Conservation (phyloP, 2,113 vertebrate genomes). For the Lipophrys pholis region DNA sequence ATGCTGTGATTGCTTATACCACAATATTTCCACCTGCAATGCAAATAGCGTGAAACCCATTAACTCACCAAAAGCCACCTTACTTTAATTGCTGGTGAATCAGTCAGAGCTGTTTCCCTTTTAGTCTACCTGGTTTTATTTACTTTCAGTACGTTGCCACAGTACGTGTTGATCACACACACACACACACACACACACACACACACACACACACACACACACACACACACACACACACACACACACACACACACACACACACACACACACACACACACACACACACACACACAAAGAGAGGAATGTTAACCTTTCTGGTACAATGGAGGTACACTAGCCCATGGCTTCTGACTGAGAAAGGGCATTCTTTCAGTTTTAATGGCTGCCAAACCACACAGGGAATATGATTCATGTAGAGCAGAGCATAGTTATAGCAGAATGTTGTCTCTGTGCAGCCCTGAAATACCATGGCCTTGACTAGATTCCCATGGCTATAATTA, state of each 20-base stretch:
- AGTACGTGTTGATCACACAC: conserved; percentile 53
- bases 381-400: conserved; percentile 76
- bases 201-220: not conserved
- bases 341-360: conserved; percentile 74
- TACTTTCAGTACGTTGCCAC: conserved; percentile 20
- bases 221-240: conserved; percentile 28
- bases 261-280: conserved; percentile 17
- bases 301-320: conserved; percentile 68
- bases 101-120: conserved; percentile 22
- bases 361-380: conserved; percentile 80
- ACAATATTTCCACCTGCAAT: conserved; percentile 47
- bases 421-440: conserved; percentile 75
- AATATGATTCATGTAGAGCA: conserved; percentile 81
- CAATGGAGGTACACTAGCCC: conserved; percentile 62
- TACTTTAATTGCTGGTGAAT: conserved; percentile 38
- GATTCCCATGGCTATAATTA: conserved; percentile 81
- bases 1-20: conserved; percentile 52
- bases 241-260: conserved; percentile 7
- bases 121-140: conserved; percentile 30
- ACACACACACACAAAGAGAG: conserved; percentile 32
- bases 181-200: conserved; percentile 12
- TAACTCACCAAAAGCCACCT: not conserved
- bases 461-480: conserved; percentile 78
- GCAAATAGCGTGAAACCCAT: conserved; percentile 23
- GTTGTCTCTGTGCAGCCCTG: conserved; percentile 68